Conservation (phyloP, 2,888 invertebrate genomes). For the Lycia hirtaria region DNA sequence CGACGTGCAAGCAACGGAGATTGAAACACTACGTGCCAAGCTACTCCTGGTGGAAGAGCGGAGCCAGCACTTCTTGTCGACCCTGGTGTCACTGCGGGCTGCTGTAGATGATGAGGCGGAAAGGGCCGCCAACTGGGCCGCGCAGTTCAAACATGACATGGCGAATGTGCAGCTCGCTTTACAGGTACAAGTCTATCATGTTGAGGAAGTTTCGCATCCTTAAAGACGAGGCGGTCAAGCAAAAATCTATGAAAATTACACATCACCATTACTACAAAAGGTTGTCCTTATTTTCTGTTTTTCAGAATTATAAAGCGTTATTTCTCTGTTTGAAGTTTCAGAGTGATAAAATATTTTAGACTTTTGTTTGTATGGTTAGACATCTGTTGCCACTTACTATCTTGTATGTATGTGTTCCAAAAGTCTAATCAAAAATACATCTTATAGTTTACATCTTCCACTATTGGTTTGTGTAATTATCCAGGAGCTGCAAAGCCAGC, state of each 20-base stretch:
- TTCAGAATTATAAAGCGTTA: no score
- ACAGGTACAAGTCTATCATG: constrained; percentile 58
- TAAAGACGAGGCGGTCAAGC: no score
- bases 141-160: constrained; percentile 83
- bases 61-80: constrained; percentile 74
- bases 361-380: no score
- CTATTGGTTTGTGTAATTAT: constrained; percentile 26
- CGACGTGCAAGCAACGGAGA: constrained; percentile 69
- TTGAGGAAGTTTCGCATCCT: not conserved
- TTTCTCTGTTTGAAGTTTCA: no score
- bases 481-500: constrained; percentile 82
- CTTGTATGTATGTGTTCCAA: no score
- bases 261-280: no score
- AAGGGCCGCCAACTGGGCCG: constrained; percentile 76
- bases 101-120: constrained; percentile 82
- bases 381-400: no score
- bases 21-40: constrained; percentile 73
- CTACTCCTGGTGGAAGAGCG: constrained; percentile 74
- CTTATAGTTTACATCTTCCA: not conserved
- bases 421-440: not conserved
- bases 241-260: no score
- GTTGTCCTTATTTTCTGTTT: no score
- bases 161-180: constrained; percentile 78
- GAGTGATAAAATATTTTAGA: no score
- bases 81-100: constrained; percentile 74